A percentile compares a stretch with the other conserved stretches of the same genome.
These are phyloP conservation scores for Drosophila ambigua DNA, from an alignment of 1,140 invertebrate species.

Conservation along the genomic window DNA sequence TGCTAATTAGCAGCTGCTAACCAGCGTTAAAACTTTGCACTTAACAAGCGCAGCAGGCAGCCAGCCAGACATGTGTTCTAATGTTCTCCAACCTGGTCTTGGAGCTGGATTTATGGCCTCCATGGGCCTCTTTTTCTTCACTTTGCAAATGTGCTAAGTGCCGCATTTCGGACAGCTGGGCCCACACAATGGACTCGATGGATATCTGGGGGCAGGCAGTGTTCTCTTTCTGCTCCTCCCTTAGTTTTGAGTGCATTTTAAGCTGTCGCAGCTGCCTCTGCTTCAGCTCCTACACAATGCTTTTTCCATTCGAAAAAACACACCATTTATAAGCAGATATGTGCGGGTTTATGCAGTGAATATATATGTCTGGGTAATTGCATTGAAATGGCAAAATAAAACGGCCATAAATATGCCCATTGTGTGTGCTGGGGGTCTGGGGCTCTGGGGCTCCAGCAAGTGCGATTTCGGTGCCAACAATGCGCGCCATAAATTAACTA, in stretches of 20 bases:
- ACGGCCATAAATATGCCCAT: constrained; percentile 72
- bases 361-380: constrained; percentile 49
- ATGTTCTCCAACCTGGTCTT: constrained; percentile 30
- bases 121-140: constrained; percentile 12
- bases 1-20: constrained; percentile 75
- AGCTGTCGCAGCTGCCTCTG: constrained; percentile 32
- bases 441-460: constrained; percentile 16
- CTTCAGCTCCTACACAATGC: too few relatives aligned
- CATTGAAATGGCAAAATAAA: constrained; percentile 76
- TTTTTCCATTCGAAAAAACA: constrained; percentile 27
- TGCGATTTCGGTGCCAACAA: constrained; percentile 58
- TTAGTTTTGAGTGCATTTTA: constrained; percentile 42
- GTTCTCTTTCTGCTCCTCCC: constrained; percentile 29
- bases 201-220: constrained; percentile 8
- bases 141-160: constrained; percentile 37
- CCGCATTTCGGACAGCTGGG: constrained; percentile 42
- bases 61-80: constrained; percentile 34
- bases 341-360: constrained; percentile 14
- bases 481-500: constrained; percentile 72
- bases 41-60: constrained; percentile 23
- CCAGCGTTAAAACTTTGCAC: constrained; percentile 58
- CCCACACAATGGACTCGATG: constrained; percentile 32
- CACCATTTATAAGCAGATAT: constrained; percentile 32
- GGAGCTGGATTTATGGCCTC: constrained; percentile 25
- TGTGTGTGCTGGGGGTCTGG: constrained; percentile 37